Conservation (phyloP, 1,140 invertebrate species). For the Chironomus tepperi region DNA sequence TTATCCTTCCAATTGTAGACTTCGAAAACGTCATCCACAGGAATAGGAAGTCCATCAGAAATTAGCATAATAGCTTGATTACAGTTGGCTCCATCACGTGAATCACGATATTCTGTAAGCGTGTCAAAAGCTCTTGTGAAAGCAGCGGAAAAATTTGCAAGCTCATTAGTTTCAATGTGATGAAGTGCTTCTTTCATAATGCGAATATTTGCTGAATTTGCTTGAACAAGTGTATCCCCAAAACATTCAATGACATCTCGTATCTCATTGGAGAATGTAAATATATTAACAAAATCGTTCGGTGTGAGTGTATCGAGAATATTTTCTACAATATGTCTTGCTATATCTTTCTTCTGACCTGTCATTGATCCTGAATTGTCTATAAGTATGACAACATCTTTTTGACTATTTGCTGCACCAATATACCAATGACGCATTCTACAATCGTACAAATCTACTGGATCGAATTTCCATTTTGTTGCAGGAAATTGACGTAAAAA, state of each 20-base stretch:
- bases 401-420: slow-evolving; percentile 91
- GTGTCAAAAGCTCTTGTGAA: slow-evolving; percentile 84
- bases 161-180: slow-evolving; percentile 69
- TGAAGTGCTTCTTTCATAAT: slow-evolving; percentile 73
- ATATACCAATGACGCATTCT: slow-evolving; percentile 89
- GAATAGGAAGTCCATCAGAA: slow-evolving; percentile 93
- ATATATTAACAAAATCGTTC: slow-evolving; percentile 97
- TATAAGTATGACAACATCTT: slow-evolving; percentile 91
- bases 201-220: slow-evolving; percentile 80
- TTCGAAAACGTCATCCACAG: slow-evolving; percentile 84
- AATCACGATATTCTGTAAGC: slow-evolving; percentile 52
- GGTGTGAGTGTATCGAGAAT: slow-evolving; percentile 95
- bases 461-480: slow-evolving; percentile 58
- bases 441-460: slow-evolving; percentile 81
- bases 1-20: slow-evolving; percentile 72
- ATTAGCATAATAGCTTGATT: slow-evolving; percentile 93
- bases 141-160: slow-evolving; percentile 91
- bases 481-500: slow-evolving; percentile 92
- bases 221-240: slow-evolving; percentile 74
- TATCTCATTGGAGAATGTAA: slow-evolving; percentile 72
- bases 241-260: slow-evolving; percentile 80
- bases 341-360: slow-evolving; percentile 84
- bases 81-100: slow-evolving; percentile 53
- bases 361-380: slow-evolving; percentile 97
- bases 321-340: slow-evolving; percentile 85